phyloP scores from a whole-genome alignment of 2,113 vertebrate species.

The Percopsis transmontana region DNA sequence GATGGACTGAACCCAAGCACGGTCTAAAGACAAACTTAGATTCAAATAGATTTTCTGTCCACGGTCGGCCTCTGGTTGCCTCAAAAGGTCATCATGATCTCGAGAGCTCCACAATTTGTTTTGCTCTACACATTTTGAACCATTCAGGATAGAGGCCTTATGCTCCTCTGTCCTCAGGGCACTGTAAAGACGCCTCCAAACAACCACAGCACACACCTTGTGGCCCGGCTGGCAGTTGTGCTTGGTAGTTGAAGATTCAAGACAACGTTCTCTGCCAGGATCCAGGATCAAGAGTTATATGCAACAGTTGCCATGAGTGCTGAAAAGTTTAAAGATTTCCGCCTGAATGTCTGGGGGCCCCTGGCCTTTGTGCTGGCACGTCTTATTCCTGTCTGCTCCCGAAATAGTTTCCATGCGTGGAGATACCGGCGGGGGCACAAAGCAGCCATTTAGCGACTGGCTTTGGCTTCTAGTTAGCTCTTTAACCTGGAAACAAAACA shows the following conservation, averaged over 20 bases:
- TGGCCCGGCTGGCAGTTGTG: constrained; percentile 74
- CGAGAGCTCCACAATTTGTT: too few relatives aligned
- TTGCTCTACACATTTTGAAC: too few relatives aligned
- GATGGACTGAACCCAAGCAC: too few relatives aligned
- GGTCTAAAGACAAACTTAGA: too few relatives aligned
- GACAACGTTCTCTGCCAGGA: constrained; percentile 79
- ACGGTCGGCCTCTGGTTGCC: too few relatives aligned
- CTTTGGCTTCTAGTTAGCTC: constrained; percentile 77
- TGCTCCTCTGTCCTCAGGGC: constrained; percentile 56
- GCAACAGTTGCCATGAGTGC: constrained; percentile 61
- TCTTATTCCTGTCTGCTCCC: constrained; percentile 12
- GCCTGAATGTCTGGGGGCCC: constrained; percentile 53
- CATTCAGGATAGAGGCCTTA: not conserved
- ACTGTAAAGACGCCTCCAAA: constrained; percentile 67
- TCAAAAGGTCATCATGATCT: too few relatives aligned
- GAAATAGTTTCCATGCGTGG: constrained; percentile 77
- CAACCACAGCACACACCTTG: constrained; percentile 75
- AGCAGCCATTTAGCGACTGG: constrained; percentile 76
- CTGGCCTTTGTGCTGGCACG: not conserved
- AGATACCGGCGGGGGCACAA: constrained; percentile 75
- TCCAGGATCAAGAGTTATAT: constrained; percentile 74
- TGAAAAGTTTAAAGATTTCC: constrained; percentile 68
- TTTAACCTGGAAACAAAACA: constrained; percentile 72
- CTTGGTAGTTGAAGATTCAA: constrained; percentile 61
- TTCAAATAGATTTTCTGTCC: too few relatives aligned